Conservation (phyloP, 2,888 invertebrate species). For the Norana najaformis region DNA sequence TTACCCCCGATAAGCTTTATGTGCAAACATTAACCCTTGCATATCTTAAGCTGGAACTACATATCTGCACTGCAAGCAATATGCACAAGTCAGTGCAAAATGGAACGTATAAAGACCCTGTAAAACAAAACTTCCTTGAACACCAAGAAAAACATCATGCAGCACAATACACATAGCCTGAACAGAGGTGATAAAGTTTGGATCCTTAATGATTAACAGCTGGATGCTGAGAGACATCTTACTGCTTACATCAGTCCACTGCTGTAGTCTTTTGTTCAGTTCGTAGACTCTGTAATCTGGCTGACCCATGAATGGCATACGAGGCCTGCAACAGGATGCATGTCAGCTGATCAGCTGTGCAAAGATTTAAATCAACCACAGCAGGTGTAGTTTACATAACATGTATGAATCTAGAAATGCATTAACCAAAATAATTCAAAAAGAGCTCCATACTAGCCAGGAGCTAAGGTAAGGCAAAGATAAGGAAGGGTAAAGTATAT, state of each 20-base stretch:
- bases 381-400: background rate
- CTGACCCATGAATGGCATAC: conserved; percentile 59
- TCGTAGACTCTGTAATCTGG: conserved; percentile 95
- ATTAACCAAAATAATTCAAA: background rate
- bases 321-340: conserved; percentile 26
- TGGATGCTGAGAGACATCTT: background rate
- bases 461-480: background rate
- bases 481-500: background rate
- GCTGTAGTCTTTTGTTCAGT: conserved; percentile 95
- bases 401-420: background rate
- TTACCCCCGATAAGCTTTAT: background rate
- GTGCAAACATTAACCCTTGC: background rate
- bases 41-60: background rate
- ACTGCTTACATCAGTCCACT: conserved; percentile 78
- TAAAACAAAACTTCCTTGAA: background rate
- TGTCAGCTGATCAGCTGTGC: background rate
- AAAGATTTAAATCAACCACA: too few species aligned
- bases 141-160: background rate
- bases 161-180: background rate
- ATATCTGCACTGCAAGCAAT: background rate
- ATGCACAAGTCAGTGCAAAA: background rate
- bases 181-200: background rate
- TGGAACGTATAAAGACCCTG: background rate
- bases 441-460: background rate
- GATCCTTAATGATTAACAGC: background rate